phyloP scores from a whole-genome alignment of 1,140 invertebrate species.

The Drosophila carrolli region DNA sequence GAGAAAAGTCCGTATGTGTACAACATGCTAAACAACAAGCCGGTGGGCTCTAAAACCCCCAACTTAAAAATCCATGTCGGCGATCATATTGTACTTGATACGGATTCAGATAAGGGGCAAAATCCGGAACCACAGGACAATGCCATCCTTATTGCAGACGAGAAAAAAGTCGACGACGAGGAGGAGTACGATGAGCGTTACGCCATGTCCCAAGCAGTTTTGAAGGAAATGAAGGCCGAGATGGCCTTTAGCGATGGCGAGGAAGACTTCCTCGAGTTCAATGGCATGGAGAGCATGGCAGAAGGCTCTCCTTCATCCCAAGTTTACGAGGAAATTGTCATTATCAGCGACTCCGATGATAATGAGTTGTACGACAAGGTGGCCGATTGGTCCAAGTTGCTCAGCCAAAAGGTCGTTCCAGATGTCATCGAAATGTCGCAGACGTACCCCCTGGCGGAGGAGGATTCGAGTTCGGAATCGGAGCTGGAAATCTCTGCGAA shows the following conservation, averaged over 20 bases:
- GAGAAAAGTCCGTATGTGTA: constrained; percentile 58
- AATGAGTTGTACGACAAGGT: constrained; percentile 64
- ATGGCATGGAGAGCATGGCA: not conserved
- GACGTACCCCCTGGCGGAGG: constrained; percentile 33
- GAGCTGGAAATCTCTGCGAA: constrained; percentile 8
- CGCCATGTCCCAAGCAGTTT: constrained; percentile 54
- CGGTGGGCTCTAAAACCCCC: not conserved
- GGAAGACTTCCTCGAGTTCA: not conserved
- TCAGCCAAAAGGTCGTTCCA: constrained; percentile 45
- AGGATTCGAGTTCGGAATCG: not conserved
- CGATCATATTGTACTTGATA: constrained; percentile 51
- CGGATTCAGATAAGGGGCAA: not conserved
- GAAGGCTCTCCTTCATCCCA: constrained; percentile 5
- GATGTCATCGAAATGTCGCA: constrained; percentile 44
- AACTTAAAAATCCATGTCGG: constrained; percentile 39
- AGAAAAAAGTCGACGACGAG: constrained; percentile 10
- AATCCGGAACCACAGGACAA: not conserved
- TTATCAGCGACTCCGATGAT: constrained; percentile 43
- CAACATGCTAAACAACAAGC: constrained; percentile 22
- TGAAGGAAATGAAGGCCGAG: constrained; percentile 71
- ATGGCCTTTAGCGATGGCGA: constrained; percentile 41
- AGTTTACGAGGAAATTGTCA: constrained; percentile 46
- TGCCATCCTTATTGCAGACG: not conserved
- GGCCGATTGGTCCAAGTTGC: constrained; percentile 69
- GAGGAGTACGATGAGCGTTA: constrained; percentile 57